Conservation (phyloP, 2,888 invertebrate species). For the Pseudeuparius sepicola region DNA sequence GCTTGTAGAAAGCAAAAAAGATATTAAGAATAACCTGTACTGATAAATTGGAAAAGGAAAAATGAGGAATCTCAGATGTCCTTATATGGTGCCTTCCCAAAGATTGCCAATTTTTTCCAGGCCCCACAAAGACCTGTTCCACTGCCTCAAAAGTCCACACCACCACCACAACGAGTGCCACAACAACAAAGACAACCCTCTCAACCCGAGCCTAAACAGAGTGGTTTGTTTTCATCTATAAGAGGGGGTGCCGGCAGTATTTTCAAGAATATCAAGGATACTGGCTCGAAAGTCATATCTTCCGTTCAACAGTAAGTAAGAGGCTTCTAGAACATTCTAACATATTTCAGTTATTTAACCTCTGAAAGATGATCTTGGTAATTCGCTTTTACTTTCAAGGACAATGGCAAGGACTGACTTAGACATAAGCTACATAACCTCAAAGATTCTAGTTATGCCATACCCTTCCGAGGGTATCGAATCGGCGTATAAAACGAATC, state of each 20-base stretch:
- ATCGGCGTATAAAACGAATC: conserved; percentile 84
- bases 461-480: conserved; percentile 91
- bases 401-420: conserved; percentile 79
- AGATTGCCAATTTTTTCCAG: conserved; percentile 16
- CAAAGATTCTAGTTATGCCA: conserved; percentile 87
- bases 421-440: conserved; percentile 88
- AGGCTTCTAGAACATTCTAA: too few species aligned
- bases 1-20: too few species aligned
- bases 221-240: conserved; percentile 71
- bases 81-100: too few species aligned
- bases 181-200: conserved; percentile 24
- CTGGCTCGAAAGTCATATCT: conserved; percentile 93
- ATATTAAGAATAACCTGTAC: too few species aligned
- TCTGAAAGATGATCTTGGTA: too few species aligned
- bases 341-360: too few species aligned
- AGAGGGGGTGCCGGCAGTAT: conserved; percentile 89
- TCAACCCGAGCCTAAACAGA: conserved; percentile 30
- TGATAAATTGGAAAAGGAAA: too few species aligned
- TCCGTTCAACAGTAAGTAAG: conserved; percentile 85
- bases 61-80: too few species aligned
- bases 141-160: conserved; percentile 33
- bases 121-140: conserved; percentile 24
- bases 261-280: conserved; percentile 89
- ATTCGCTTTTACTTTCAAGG: too few species aligned
- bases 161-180: conserved; percentile 29